Percentiles rank a stretch among this genome's conserved stretches.
Evolutionary conservation across 2,113 vertebrate genomes (phyloP).

Genomic region (Cricetomys ansorgei): DNA sequence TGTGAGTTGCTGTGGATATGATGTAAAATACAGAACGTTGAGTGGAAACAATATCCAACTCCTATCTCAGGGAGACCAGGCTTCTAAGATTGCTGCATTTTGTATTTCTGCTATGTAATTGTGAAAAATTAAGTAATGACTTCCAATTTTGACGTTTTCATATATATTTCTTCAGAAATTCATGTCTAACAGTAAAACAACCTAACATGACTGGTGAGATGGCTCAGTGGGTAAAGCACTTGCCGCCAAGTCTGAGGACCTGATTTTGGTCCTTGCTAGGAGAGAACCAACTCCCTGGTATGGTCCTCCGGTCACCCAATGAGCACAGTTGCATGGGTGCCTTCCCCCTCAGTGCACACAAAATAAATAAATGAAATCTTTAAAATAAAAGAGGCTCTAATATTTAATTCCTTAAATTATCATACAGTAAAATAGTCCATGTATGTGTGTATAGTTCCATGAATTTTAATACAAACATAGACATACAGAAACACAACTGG

Average conservation of each 20-base stretch:
- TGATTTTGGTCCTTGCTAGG: neutral
- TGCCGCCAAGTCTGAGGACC: neutral
- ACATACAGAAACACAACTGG: constrained; percentile 16
- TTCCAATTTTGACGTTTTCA: neutral
- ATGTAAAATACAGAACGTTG: neutral
- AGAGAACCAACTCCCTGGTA: neutral
- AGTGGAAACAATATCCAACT: neutral
- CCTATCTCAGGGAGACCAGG: neutral
- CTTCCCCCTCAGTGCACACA: neutral
- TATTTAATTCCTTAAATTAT: constrained; percentile 35
- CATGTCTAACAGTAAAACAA: constrained; percentile 10
- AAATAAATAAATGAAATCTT: neutral
- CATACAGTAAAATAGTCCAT: neutral
- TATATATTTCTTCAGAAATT: constrained; percentile 35
- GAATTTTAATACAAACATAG: constrained; percentile 1
- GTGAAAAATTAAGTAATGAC: no score
- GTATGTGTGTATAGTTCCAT: neutral
- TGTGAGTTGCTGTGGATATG: neutral
- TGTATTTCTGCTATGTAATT: neutral
- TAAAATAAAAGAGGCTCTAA: neutral
- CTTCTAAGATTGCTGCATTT: neutral
- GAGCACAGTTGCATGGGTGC: neutral
- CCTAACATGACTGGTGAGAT: neutral
- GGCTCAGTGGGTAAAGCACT: neutral
- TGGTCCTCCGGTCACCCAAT: neutral